Evolutionary conservation across 2,797 vertebrate genomes (phyloP), one percentile per base, ranked within the genome.

Genomic region (Cossypha polioptera): DNA sequence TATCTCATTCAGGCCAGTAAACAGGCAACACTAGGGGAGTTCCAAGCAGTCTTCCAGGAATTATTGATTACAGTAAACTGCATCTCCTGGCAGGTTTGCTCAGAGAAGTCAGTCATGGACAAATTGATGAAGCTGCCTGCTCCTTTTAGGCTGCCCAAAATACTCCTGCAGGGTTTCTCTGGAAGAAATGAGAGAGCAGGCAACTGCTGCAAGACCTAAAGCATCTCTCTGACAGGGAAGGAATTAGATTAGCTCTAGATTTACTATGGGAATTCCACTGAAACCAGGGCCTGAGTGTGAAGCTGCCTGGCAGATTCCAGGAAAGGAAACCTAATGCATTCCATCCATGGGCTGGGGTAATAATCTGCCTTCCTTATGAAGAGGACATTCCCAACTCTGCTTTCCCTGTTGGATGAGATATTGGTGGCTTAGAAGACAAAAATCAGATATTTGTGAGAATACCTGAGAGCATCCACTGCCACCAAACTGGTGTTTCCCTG

Each of bases 41-140:
- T 80, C 28, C 29, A 42, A 53, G 20, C 57, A 55, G 40, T 14
- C 68, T 63, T 43, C 68, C 45, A 77, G 88, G 76, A 53, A 79
- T 7, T 71, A 86, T 53, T 73, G 86, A 83, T 91, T 65, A n/a
- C 45, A 67, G 43, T 14, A 75, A 87, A 89, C 63, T 65, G 5
- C 17, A 12, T 42, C 53, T 74, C 68, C 78, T 91, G 88, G 79
- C 63, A 74, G 67, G 43, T 21, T 76, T 2, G 0, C 17, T 83
- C 90, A 45, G 65, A n/a, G 65, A 94, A 74, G 75, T 88, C 92
- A 75, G 90, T 91, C 88, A 92, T 36, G 72, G 92, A 51, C 2
- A 29, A 83, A 72, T 61, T 93, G 88, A 92, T 90, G 88, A 77
- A 96, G 63, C 66, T 83, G 45, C 72, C 79, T 86, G 67, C 66